Conservation (phyloP, 2,113 vertebrate species). For the Tapirus terrestris region DNA sequence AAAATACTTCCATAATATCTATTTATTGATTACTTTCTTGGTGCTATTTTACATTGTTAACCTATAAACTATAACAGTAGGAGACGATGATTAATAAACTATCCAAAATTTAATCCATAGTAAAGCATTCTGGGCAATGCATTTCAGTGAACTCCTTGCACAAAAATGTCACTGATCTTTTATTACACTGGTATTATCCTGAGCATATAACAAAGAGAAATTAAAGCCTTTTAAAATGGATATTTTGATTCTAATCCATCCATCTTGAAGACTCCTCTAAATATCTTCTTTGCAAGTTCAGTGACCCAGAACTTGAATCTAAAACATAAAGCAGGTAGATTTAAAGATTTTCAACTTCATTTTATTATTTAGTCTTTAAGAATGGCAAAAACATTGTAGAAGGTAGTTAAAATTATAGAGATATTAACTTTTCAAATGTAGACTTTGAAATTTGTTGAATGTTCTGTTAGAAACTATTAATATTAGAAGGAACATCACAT, state of each 20-base stretch:
- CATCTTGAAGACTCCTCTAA: background rate
- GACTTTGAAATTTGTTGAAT: background rate
- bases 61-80: background rate
- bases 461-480: background rate
- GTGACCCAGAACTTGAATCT: background rate
- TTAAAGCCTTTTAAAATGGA: background rate
- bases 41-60: background rate
- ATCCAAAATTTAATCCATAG: background rate
- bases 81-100: background rate
- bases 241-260: background rate
- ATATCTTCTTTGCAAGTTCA: background rate
- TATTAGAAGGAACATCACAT: background rate
- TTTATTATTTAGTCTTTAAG: conserved; percentile 33
- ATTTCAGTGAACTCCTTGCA: background rate
- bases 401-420: background rate
- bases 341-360: background rate
- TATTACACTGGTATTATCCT: background rate
- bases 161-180: background rate
- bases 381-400: background rate
- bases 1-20: background rate
- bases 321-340: background rate
- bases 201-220: background rate
- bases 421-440: background rate
- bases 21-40: background rate
- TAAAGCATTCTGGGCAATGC: background rate